These are phyloP conservation scores for Aleiodes testaceus DNA, from an alignment of 2,888 invertebrate genomes.

Conservation along the genomic window DNA sequence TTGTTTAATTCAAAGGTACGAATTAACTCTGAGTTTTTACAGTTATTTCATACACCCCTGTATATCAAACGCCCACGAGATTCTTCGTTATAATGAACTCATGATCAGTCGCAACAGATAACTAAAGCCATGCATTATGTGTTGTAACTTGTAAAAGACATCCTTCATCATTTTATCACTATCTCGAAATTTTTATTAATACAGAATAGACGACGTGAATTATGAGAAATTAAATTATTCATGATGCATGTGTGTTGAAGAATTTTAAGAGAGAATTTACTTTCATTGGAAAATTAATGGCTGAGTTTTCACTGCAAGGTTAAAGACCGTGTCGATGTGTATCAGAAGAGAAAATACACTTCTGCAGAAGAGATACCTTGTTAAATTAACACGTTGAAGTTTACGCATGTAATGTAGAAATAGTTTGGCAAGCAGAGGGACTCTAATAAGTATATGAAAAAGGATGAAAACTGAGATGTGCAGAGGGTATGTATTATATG, in stretches of 20 bases:
- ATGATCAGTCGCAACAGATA: slow-evolving; percentile 2
- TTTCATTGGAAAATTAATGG: neutral
- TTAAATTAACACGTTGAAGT: slow-evolving; percentile 46
- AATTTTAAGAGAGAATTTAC: slow-evolving; percentile 27
- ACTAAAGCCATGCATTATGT: slow-evolving; percentile 1
- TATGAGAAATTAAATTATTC: slow-evolving; percentile 1
- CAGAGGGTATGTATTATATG: slow-evolving; percentile 31
- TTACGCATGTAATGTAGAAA: slow-evolving; percentile 21
- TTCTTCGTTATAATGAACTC: neutral
- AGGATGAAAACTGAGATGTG: slow-evolving; percentile 19
- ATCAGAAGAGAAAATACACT: slow-evolving; percentile 27
- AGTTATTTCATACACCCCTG: slow-evolving; percentile 15
- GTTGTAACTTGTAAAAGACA: slow-evolving; percentile 1
- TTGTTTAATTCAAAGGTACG: slow-evolving; percentile 4
- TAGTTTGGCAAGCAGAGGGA: neutral
- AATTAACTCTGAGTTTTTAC: slow-evolving; percentile 3
- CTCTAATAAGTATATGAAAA: slow-evolving; percentile 2
- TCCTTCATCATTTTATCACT: neutral
- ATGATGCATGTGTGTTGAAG: slow-evolving; percentile 17
- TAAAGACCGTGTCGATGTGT: slow-evolving; percentile 34
- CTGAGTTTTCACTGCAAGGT: slow-evolving; percentile 9
- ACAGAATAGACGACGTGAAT: neutral
- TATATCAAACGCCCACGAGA: slow-evolving; percentile 6
- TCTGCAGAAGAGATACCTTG: slow-evolving; percentile 30
- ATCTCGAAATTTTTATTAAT: slow-evolving; percentile 1